Evolutionary conservation across 2,888 invertebrate species (phyloP).

Genomic region (Lobophora halterata): DNA sequence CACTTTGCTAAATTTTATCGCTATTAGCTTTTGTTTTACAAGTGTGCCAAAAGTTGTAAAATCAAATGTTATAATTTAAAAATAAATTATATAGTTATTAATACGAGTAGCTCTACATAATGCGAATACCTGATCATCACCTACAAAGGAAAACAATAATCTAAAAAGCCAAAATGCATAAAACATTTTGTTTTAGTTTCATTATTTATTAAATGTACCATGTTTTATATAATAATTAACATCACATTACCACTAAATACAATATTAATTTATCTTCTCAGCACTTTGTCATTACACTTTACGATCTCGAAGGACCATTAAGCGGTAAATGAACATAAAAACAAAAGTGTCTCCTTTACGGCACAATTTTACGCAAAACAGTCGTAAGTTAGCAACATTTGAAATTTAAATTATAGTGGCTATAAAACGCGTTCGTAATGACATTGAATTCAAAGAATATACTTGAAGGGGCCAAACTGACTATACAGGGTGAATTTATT

Average conservation of each 20-base stretch:
- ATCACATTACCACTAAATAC: background rate
- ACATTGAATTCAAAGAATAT: constrained; percentile 27
- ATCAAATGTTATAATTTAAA: no score
- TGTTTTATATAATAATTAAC: background rate
- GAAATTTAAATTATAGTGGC: constrained; percentile 30
- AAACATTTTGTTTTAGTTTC: no score
- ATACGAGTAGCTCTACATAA: no score
- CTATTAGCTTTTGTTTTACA: no score
- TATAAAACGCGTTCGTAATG: constrained; percentile 28
- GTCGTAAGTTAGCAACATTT: constrained; percentile 25
- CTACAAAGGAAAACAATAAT: no score
- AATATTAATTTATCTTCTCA: constrained; percentile 4
- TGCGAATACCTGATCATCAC: no score
- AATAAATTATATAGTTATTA: no score
- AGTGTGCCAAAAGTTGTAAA: no score
- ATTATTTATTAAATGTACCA: no score
- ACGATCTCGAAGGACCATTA: constrained; percentile 23
- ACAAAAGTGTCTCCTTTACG: constrained; percentile 27
- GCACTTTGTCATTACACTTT: constrained; percentile 9
- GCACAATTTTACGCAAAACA: constrained; percentile 28
- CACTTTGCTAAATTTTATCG: no score
- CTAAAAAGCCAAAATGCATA: no score
- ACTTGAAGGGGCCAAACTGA: constrained; percentile 25
- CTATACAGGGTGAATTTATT: constrained; percentile 15
- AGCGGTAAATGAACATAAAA: constrained; percentile 20